phyloP scores from a whole-genome alignment of 2,797 vertebrate species.

The Argentina silus region DNA sequence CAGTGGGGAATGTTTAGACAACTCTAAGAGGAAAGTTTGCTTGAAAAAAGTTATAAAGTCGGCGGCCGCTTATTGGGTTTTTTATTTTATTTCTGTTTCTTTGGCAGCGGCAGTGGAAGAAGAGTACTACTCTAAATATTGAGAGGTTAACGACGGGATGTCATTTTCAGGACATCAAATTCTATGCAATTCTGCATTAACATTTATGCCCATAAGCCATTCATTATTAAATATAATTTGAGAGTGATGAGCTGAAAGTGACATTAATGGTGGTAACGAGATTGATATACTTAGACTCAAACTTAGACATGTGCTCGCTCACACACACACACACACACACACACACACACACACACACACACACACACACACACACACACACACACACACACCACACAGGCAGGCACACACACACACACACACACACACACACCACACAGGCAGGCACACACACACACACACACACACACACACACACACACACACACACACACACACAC shows the following conservation, averaged over 20 bases:
- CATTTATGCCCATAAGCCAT: slow-evolving; percentile 84
- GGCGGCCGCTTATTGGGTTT: slow-evolving; percentile 44
- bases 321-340: slow-evolving; percentile 9
- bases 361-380: slow-evolving; percentile 36
- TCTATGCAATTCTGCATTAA: slow-evolving; percentile 80
- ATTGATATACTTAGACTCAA: slow-evolving; percentile 78
- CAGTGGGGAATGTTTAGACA: slow-evolving; percentile 41
- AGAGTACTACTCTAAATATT: slow-evolving; percentile 68
- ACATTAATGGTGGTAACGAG: slow-evolving; percentile 85
- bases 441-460: slow-evolving; percentile 16
- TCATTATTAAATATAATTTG: slow-evolving; percentile 85
- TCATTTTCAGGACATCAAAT: slow-evolving; percentile 79
- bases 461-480: slow-evolving; percentile 5
- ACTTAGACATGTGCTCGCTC: slow-evolving; percentile 49
- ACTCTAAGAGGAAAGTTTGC: slow-evolving; percentile 70
- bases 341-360: not conserved
- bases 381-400: slow-evolving; percentile 40
- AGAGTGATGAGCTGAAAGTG: slow-evolving; percentile 85
- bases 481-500: slow-evolving; percentile 1
- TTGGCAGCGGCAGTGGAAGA: slow-evolving; percentile 55
- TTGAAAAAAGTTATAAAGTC: slow-evolving; percentile 50
- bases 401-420: slow-evolving; percentile 20
- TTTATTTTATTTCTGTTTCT: slow-evolving; percentile 16
- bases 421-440: slow-evolving; percentile 1
- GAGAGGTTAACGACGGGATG: slow-evolving; percentile 75